These are phyloP conservation scores for Cettia cetti DNA, from an alignment of 2,113 vertebrate genomes.

Conservation along the genomic window DNA sequence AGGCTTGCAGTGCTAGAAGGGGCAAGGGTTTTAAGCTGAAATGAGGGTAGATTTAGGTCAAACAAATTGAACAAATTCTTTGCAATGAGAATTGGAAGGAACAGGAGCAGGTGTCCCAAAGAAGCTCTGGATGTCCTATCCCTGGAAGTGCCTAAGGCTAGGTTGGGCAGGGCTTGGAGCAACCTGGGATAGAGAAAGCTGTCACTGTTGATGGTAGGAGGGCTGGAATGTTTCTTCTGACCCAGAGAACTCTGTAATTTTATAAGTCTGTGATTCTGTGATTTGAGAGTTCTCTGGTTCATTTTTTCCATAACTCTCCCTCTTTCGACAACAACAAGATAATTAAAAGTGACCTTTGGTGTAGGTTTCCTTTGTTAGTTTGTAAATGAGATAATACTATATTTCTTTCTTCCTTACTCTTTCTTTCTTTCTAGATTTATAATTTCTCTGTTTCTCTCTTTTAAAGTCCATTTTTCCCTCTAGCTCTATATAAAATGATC, in stretches of 20 bases:
- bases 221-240: accelerated
- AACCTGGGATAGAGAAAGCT: accelerated
- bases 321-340: background rate
- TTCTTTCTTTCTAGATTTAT: background rate
- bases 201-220: accelerated
- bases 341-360: background rate
- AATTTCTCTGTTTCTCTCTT: background rate
- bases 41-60: background rate
- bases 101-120: background rate
- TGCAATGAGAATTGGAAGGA: background rate
- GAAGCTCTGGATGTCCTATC: accelerated
- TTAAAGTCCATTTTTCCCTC: accelerated
- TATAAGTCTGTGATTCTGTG: background rate
- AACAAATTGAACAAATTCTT: background rate
- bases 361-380: too few species aligned
- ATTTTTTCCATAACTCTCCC: background rate
- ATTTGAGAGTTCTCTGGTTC: background rate
- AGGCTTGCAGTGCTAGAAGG: background rate
- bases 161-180: accelerated
- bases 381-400: background rate
- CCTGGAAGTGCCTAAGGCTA: background rate
- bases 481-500: background rate
- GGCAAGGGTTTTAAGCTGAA: accelerated
- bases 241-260: background rate
- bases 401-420: background rate